Evolutionary conservation across 2,888 invertebrate genomes (phyloP), one percentile per base, ranked within the genome.

Genomic region (Aproaerema taeniolella): DNA sequence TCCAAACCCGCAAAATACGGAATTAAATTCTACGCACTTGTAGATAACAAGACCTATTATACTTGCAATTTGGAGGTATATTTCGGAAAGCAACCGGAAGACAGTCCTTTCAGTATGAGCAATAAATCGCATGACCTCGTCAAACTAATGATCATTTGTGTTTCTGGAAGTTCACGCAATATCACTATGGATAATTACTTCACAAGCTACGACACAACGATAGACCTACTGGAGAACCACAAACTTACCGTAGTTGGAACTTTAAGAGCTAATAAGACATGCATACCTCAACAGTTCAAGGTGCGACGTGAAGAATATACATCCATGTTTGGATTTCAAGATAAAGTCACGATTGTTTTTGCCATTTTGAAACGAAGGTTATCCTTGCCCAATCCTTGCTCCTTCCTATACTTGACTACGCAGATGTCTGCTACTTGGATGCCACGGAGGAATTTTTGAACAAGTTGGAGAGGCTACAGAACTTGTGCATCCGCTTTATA

Each of bases 181-280:
- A n/a, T n/a, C n/a, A n/a, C n/a, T n/a, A n/a, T n/a, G n/a, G 51
- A 55, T 31, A 53, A 50, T 38, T 53, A 43, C 42, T 54, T 50
- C 30, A 52, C 44, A 12, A 50, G 46, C 30, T 14, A 38, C 29
- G 41, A 43, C 41, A 38, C 33, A 10, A 26, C 42, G 29, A 30
- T 34, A 36, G 35, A 46, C 44, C 40, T 50, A 34, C 44, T 45
- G 24, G 30, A 46, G 41, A 33, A 46, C 24, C 43, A 50, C 36
- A 42, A 41, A 37, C 33, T 52, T 30, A 50, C 46, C 25, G 37
- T 39, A 25, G 38, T 46, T 35, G 52, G 52, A 11, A 50, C 51
- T 25, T 28, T 50, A 36, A 34, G 48, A 13, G 39, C 44, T 26
- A 50, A 53, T 29, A 50, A 48, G 35, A 42, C 13, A 20, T 38